Base-by-base conservation (phyloP, 2,888 invertebrate species). In the Ectropis crepuscularia region DNA sequence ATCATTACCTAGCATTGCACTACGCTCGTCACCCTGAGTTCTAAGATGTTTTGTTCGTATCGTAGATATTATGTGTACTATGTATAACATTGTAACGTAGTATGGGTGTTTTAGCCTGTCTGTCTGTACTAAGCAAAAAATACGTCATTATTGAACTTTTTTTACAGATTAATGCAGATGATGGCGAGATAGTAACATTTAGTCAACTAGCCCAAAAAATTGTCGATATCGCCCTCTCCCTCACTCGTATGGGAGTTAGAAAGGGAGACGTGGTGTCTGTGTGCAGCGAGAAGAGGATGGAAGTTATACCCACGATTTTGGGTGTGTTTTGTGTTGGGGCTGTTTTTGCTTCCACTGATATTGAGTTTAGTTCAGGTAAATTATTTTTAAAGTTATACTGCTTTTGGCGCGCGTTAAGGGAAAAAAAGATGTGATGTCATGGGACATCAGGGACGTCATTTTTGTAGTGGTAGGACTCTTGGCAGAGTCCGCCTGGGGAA, bases 221-320 rank as follows among this genome's bases (percentile, higher is more conserved):
- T 5, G 81, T 80, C 28, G 74, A 76, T 67, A 53, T 86, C 0
- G 82, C 85, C 5, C 64, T 85, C 70, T 81, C 85, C 0, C 83
- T 86, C 63, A 57, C 70, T 28, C 72, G 64, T 36, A 65, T 79
- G 36, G 85, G 85, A 0, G 69, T 86, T 51, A 63, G 62, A 75
- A 82, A 75, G 64, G 86, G 81, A 68, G 79, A 81, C 6, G 74
- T 78, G 9, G 62, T 81, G 11, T 65, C 74, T 10, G 65, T 80
- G 5, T 81, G 81, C 49, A 76, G 75, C 2, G 80, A 79, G 46
- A 75, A 73, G 28, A 63, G 70, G 7, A 63, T 72, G 9, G 79
- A 79, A 37, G 72, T 74, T 5, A 51, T 80, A 36, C 63, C 76
- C 0, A 74, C 76, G 0, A 55, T 78, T 5, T 5, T 79, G 1